Evolutionary conservation across 2,888 invertebrate species (phyloP).

Genomic region (Sialis fuliginosa): DNA sequence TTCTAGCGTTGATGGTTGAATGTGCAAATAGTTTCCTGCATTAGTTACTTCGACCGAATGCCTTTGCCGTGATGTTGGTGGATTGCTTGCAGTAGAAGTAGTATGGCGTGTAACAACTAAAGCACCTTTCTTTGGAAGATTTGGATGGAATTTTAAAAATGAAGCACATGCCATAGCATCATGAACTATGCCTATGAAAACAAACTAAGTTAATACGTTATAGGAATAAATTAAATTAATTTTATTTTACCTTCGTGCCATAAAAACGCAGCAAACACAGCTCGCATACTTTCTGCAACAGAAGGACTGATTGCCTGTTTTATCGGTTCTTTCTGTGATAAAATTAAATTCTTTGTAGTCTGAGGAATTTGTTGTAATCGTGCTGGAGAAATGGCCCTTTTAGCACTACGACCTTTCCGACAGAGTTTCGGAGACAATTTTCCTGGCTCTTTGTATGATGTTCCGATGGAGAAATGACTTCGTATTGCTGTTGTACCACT

Average conservation of each 20-base stretch:
- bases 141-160: slow-evolving; percentile 85
- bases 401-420: slow-evolving; percentile 33
- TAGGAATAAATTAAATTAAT: background rate
- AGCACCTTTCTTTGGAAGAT: slow-evolving; percentile 61
- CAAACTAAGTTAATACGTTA: slow-evolving; percentile 4
- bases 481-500: slow-evolving; percentile 22
- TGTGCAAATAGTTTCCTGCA: slow-evolving; percentile 53
- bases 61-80: slow-evolving; percentile 41
- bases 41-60: slow-evolving; percentile 76
- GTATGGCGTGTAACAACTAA: slow-evolving; percentile 49
- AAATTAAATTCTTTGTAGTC: slow-evolving; percentile 20
- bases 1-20: slow-evolving; percentile 62
- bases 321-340: slow-evolving; percentile 32
- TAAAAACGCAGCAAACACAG: slow-evolving; percentile 87
- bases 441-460: slow-evolving; percentile 29
- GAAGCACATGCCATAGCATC: slow-evolving; percentile 97
- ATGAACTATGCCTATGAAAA: slow-evolving; percentile 60
- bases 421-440: slow-evolving; percentile 34
- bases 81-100: slow-evolving; percentile 19
- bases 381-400: slow-evolving; percentile 27
- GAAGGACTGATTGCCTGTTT: slow-evolving; percentile 83
- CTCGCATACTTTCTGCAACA: slow-evolving; percentile 80
- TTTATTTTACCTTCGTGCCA: slow-evolving; percentile 70
- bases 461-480: slow-evolving; percentile 42
- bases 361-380: slow-evolving; percentile 25